A percentile compares a stretch with the other conserved stretches of the same genome.
These are phyloP conservation scores for Hylomyscus alleni DNA, from an alignment of 2,797 vertebrate species.

Conservation along the genomic window DNA sequence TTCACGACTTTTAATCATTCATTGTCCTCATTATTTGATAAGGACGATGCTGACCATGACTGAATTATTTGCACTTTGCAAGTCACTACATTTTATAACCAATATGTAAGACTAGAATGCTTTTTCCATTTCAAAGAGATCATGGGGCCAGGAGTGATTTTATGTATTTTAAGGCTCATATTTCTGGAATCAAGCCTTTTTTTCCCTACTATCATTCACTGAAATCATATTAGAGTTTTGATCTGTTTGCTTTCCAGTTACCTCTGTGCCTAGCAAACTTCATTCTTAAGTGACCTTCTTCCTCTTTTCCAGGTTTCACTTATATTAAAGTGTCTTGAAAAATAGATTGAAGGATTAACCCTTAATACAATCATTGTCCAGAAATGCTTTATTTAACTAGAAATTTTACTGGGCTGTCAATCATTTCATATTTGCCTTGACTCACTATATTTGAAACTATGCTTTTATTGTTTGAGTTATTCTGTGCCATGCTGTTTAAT, in stretches of 20 bases:
- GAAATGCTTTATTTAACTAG: background rate
- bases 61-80: background rate
- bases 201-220: too few species aligned
- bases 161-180: background rate
- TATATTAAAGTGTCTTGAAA: background rate
- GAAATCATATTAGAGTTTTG: background rate
- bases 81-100: background rate
- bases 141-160: background rate
- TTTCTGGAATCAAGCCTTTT: background rate
- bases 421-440: background rate
- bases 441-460: background rate
- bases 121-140: background rate
- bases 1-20: background rate
- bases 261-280: background rate
- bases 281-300: background rate
- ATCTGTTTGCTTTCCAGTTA: background rate
- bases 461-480: background rate
- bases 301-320: background rate
- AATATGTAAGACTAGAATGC: background rate
- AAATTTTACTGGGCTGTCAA: background rate
- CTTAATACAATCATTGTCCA: background rate
- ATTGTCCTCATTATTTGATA: conserved; percentile 10
- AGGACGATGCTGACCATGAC: background rate
- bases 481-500: background rate
- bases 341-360: background rate